Base-by-base conservation (phyloP, 2,797 vertebrate species). In the Leptodactylus fallax region DNA sequence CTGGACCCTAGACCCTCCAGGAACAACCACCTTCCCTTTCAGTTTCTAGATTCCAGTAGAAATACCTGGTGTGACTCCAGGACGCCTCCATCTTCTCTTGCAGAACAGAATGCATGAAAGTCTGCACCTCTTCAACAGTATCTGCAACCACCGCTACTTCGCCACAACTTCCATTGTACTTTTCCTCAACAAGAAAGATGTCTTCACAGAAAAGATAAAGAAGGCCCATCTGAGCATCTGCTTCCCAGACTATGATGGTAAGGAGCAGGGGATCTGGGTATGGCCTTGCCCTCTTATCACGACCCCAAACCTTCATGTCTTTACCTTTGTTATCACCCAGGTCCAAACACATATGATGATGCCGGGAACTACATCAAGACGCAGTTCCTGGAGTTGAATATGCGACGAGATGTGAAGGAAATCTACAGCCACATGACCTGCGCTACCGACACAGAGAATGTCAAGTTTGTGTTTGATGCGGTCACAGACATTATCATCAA, bases 401-500 rank as follows among this genome's bases (percentile, higher is more conserved):
- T 99, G 95, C 94, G 97, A 9, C 91, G 94, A 91, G 98, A 99
- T 0, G 23, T 99, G 90, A 99, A 99, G 92, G 98, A 99, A 92
- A 95, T 99, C 94, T 99, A 99, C 92, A 99, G 98, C 47, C 98
- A 99, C 95, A 97, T 99, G 98, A 99, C 98, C 76, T 99, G 98
- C 6, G 98, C 98, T 91, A 99, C 98, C 0, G 98, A 99, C 93
- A 99, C 98, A 0, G 97, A 99, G 93, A 99, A 99, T 83, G 98
- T 99, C 94, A 99, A 99, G 93, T 99, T 99, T 85, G 98, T 99
- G 94, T 99, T 99, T 7, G 98, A 99, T 0, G 98, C 98, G 0
- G 98, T 99, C 92, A 99, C 98, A 0, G 98, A 99, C 93, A 99
- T 99, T 93, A 99, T 99, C 95, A 99, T 99, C 95, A 99, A 99